Conservation (phyloP, 2,113 vertebrate species). For the Ictalurus furcatus region DNA sequence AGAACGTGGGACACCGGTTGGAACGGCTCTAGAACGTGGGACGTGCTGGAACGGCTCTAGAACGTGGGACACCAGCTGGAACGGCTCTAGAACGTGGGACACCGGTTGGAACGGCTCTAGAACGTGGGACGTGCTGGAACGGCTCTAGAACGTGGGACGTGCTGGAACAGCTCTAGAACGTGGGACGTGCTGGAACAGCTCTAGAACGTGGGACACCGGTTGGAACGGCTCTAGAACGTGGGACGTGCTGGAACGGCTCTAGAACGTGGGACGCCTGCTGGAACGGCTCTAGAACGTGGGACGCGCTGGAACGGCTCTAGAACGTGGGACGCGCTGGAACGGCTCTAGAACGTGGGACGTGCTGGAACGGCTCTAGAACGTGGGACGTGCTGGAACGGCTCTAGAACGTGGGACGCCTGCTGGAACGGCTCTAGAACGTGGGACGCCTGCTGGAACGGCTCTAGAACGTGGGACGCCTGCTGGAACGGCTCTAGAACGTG, state of each 20-base stretch:
- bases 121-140: not conserved
- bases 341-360: not conserved
- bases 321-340: not conserved
- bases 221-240: not conserved
- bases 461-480: not conserved
- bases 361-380: not conserved
- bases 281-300: not conserved
- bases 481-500: not conserved
- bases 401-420: not conserved
- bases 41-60: not conserved
- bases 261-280: not conserved
- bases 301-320: conserved; percentile 1
- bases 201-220: not conserved
- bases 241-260: not conserved
- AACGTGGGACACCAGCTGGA: not conserved
- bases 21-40: not conserved
- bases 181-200: not conserved
- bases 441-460: not conserved
- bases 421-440: not conserved
- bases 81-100: not conserved
- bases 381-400: not conserved
- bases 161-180: not conserved
- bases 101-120: not conserved
- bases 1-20: not conserved
- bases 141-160: not conserved